Percentiles rank a stretch among this genome's conserved stretches.
Conservation (phyloP, 1,140 invertebrate genomes). For the Ectropis grisescens region DNA sequence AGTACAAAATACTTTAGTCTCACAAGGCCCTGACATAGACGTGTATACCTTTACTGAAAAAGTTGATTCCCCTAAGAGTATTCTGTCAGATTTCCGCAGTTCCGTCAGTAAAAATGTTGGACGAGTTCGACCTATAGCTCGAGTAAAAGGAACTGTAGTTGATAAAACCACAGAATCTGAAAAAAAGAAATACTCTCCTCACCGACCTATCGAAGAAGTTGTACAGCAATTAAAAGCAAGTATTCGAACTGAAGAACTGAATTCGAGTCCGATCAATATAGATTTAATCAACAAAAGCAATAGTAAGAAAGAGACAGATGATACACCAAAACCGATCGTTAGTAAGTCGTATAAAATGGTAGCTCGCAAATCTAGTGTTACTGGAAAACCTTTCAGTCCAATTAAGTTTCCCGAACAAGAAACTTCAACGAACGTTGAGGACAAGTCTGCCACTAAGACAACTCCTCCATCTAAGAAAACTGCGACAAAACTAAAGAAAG, state of each 20-base stretch:
- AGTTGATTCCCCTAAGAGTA: slow-evolving; percentile 61
- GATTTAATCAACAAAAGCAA: slow-evolving; percentile 1
- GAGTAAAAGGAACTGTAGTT: slow-evolving; percentile 66
- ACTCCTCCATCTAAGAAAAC: slow-evolving; percentile 27
- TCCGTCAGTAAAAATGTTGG: slow-evolving; percentile 57
- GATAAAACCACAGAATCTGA: slow-evolving; percentile 60
- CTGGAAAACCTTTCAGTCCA: slow-evolving; percentile 58
- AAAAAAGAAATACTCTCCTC: slow-evolving; percentile 60
- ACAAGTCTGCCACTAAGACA: slow-evolving; percentile 21
- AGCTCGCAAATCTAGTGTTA: slow-evolving; percentile 57
- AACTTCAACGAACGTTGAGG: slow-evolving; percentile 22
- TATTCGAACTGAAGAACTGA: slow-evolving; percentile 41
- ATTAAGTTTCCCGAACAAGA: slow-evolving; percentile 54
- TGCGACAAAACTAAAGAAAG: slow-evolving; percentile 41
- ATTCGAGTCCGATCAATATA: slow-evolving; percentile 14
- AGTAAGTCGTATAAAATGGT: slow-evolving; percentile 67
- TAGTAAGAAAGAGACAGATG: slow-evolving; percentile 35
- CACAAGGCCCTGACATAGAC: slow-evolving; percentile 54
- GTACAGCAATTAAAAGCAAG: slow-evolving; percentile 59
- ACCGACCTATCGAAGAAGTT: slow-evolving; percentile 62
- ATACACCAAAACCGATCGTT: slow-evolving; percentile 48
- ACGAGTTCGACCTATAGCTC: slow-evolving; percentile 60
- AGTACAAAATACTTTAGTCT: slow-evolving; percentile 35
- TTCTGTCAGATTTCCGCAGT: slow-evolving; percentile 52
- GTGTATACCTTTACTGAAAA: slow-evolving; percentile 64